These are phyloP conservation scores for Hemibagrus guttatus DNA, from an alignment of 2,797 vertebrate species.

Conservation along the genomic window DNA sequence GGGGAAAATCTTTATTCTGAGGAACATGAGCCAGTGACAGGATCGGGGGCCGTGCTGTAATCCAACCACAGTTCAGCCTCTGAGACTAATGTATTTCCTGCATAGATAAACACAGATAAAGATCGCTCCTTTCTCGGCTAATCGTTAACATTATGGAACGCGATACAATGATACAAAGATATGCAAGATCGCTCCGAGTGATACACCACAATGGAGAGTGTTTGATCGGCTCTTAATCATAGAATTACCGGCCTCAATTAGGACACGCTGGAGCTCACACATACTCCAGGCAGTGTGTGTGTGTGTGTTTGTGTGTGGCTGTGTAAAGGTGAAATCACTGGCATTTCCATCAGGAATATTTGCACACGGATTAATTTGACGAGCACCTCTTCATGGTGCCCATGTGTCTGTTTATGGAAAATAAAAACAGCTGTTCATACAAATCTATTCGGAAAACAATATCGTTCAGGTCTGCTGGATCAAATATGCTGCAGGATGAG, in stretches of 20 bases:
- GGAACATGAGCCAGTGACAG: slow-evolving; percentile 58
- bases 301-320: not conserved
- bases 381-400: slow-evolving; percentile 41
- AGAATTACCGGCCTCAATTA: slow-evolving; percentile 33
- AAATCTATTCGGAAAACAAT: slow-evolving; percentile 43
- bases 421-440: slow-evolving; percentile 52
- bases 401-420: slow-evolving; percentile 45
- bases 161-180: slow-evolving; percentile 56
- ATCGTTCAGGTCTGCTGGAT: slow-evolving; percentile 22
- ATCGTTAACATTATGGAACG: slow-evolving; percentile 53
- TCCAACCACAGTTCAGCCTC: slow-evolving; percentile 57
- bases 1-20: slow-evolving; percentile 56
- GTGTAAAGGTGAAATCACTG: slow-evolving; percentile 17
- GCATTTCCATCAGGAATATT: slow-evolving; percentile 32
- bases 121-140: slow-evolving; percentile 29
- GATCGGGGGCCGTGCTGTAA: slow-evolving; percentile 59
- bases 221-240: slow-evolving; percentile 35
- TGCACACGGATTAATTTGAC: slow-evolving; percentile 45
- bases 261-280: not conserved
- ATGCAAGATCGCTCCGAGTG: slow-evolving; percentile 34
- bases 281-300: not conserved
- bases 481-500: slow-evolving; percentile 23
- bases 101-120: slow-evolving; percentile 49
- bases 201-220: slow-evolving; percentile 23
- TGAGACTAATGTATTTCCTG: slow-evolving; percentile 58